phyloP scores from a whole-genome alignment of 1,140 invertebrate genomes.

The Aphidius gifuensis region DNA sequence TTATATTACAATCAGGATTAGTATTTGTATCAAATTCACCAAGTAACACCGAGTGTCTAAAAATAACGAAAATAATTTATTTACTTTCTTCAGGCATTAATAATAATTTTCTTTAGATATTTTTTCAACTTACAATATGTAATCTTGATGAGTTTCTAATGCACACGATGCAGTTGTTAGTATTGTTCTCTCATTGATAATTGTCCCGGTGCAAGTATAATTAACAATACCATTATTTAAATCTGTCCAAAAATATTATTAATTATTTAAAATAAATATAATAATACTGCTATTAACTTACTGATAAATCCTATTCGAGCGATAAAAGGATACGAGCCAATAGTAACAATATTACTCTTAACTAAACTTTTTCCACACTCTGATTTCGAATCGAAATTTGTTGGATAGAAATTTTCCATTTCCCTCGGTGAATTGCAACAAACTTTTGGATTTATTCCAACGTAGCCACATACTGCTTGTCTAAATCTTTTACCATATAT shows the following conservation, averaged over 20 bases:
- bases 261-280: conserved; percentile 13
- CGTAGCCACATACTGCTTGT: conserved; percentile 39
- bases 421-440: conserved; percentile 32
- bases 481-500: conserved; percentile 33
- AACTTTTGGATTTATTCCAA: conserved; percentile 30
- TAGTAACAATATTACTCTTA: conserved; percentile 24
- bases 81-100: no score
- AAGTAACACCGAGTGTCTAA: conserved; percentile 35
- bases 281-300: conserved; percentile 24
- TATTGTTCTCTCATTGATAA: conserved; percentile 37
- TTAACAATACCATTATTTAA: conserved; percentile 29
- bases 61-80: neutral
- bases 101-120: neutral
- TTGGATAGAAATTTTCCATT: conserved; percentile 1
- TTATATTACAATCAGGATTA: conserved; percentile 36
- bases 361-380: conserved; percentile 37
- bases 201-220: conserved; percentile 39
- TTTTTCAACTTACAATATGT: conserved; percentile 34
- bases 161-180: conserved; percentile 42
- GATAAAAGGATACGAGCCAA: conserved; percentile 41
- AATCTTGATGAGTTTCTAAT: conserved; percentile 32
- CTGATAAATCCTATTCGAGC: conserved; percentile 39
- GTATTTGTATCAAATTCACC: conserved; percentile 36
- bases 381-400: conserved; percentile 12
- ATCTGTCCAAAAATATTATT: conserved; percentile 28